These are phyloP conservation scores for Aspidoscelis tigris DNA, from an alignment of 2,113 vertebrate genomes.

Conservation along the genomic window DNA sequence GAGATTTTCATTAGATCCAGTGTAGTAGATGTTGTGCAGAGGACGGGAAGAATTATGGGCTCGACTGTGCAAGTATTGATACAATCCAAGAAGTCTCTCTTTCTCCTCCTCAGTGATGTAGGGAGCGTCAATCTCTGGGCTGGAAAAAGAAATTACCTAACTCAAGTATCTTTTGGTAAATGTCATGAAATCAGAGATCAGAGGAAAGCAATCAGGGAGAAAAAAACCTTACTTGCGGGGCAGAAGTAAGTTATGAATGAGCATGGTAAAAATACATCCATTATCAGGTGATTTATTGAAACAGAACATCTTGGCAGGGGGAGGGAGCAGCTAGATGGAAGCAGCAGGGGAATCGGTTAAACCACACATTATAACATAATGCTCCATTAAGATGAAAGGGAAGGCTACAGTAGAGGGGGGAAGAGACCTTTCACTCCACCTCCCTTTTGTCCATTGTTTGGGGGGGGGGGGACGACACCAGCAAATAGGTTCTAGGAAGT, in stretches of 20 bases:
- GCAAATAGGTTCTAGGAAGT: too few relatives aligned
- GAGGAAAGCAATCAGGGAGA: background rate
- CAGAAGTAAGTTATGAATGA: background rate
- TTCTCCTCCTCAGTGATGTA: constrained; percentile 88
- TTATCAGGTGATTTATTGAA: background rate
- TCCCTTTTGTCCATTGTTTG: too few relatives aligned
- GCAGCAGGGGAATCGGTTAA: background rate
- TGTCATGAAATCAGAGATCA: background rate
- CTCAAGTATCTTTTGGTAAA: background rate
- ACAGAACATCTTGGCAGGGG: background rate
- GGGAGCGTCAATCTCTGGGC: constrained; percentile 89
- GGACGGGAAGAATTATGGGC: constrained; percentile 92
- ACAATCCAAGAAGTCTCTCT: constrained; percentile 89
- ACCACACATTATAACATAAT: too few relatives aligned
- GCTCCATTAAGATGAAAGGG: too few relatives aligned
- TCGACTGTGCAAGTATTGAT: constrained; percentile 93
- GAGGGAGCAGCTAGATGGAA: too few relatives aligned
- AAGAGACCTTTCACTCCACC: too few relatives aligned
- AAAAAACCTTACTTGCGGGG: too few relatives aligned
- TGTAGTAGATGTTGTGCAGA: constrained; percentile 90
- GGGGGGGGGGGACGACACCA: too few relatives aligned
- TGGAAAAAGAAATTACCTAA: constrained; percentile 56
- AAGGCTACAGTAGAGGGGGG: too few relatives aligned
- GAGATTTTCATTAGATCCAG: constrained; percentile 89
- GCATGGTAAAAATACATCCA: background rate